These are phyloP conservation scores for Cephalophus harveyi DNA, from an alignment of 2,113 vertebrate species.

Conservation along the genomic window DNA sequence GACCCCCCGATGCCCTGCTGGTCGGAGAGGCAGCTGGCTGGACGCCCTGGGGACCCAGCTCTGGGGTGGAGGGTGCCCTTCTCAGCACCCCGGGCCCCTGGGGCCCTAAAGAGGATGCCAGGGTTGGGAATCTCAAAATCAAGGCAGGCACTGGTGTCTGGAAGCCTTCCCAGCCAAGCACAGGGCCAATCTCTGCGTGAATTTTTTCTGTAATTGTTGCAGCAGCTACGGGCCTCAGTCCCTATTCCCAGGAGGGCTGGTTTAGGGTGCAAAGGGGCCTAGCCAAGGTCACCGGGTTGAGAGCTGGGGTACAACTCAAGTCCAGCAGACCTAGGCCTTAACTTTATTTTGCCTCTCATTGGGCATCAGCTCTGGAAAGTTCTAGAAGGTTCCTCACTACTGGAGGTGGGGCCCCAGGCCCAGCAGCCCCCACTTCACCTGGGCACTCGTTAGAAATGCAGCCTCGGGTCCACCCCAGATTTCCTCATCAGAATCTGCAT, in stretches of 20 bases:
- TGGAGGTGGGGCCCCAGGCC: too few species aligned
- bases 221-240: neutral
- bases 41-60: neutral
- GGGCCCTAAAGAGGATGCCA: neutral
- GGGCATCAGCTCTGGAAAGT: neutral
- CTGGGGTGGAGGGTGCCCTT: neutral
- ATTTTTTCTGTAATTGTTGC: neutral
- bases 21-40: neutral
- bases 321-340: too few species aligned
- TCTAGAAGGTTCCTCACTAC: neutral
- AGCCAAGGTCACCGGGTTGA: neutral
- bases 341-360: neutral
- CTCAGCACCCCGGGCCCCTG: neutral
- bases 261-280: too few species aligned
- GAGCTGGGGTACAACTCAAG: neutral
- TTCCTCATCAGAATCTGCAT: neutral
- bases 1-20: neutral
- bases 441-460: neutral
- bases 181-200: neutral
- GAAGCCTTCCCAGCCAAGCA: neutral
- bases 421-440: rapidly evolving
- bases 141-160: neutral
- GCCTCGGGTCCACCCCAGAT: rapidly evolving
- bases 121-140: neutral
- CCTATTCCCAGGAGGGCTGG: neutral